Base-by-base conservation (phyloP, 2,888 invertebrate genomes). In the Polydesmus complanatus region DNA sequence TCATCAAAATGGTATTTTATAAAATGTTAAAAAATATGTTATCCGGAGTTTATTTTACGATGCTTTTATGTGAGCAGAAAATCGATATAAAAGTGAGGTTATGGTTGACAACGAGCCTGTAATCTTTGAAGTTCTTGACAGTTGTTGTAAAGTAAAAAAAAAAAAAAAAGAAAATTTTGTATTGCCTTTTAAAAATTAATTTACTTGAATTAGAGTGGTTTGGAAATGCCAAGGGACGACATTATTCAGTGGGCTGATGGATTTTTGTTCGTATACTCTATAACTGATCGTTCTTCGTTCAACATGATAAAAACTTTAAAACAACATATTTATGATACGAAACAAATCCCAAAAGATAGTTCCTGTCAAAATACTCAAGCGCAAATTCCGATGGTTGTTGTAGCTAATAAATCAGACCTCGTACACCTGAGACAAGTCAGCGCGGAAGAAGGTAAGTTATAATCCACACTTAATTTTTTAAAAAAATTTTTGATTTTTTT, bases 361-460 rank as follows among this genome's bases (percentile, higher is more conserved):
- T 22, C 37, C 19, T 51, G 58, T 19, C 60, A 60, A 64, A 57
- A 53, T 37, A 56, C 54, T 47, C 53, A 60, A 1, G 51, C 61
- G 1, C 64, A 64, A 2, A 62, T 66, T 21, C 89, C 90, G 0
- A 79, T 88, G 47, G 83, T 86, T n/a, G 78, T 92, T n/a, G 86
- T 90, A 27, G 91, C 85, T 50, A 92, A 92, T 71, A 92, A 92
- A 75, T 86, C 85, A 23, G 92, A 92, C 70, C 87, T 92, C 88
- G 85, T 90, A 64, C 91, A 92, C 74, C 76, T 92, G 66, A 79
- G 91, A 68, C 88, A 90, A 80, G 88, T 92, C 59, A 88, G 85
- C 70, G 80, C 81, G 2, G 91, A 91, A 69, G 91, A 92, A 75
- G 92, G 90, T 75, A 63, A 64, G 65, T 63, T 21, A 18, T 2